Evolutionary conservation across 2,113 vertebrate species (phyloP).

Genomic region (Circaetus gallicus): DNA sequence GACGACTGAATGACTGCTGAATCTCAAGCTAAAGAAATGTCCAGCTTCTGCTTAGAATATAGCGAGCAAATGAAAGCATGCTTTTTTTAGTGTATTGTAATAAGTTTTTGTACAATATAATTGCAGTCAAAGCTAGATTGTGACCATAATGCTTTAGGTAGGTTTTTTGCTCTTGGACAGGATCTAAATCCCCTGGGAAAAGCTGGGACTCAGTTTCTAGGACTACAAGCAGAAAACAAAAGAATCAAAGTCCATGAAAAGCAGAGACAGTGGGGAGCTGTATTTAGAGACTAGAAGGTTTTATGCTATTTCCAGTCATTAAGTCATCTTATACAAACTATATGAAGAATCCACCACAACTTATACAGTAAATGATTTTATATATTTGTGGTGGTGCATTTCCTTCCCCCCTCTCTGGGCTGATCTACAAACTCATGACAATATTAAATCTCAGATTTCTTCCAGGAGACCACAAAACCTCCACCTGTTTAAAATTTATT

Average conservation of each 20-base stretch:
- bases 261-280: background rate
- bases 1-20: background rate
- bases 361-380: fast-evolving
- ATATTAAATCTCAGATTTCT: background rate
- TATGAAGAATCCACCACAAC: background rate
- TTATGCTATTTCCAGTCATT: background rate
- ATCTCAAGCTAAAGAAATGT: background rate
- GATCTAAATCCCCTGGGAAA: background rate
- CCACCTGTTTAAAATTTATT: background rate
- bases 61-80: background rate
- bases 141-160: background rate
- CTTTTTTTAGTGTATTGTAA: background rate
- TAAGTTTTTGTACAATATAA: background rate
- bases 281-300: background rate
- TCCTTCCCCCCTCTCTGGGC: too few species aligned
- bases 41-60: background rate
- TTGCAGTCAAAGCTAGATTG: background rate
- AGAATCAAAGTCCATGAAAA: background rate
- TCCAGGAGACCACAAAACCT: background rate
- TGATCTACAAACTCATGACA: too few species aligned
- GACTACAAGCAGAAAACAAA: background rate
- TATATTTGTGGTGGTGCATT: background rate
- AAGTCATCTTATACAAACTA: background rate
- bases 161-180: background rate
- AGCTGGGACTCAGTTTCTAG: background rate